Evolutionary conservation across 1,140 invertebrate genomes (phyloP), one percentile per base, ranked within the genome.

Genomic region (Heliothis virescens): DNA sequence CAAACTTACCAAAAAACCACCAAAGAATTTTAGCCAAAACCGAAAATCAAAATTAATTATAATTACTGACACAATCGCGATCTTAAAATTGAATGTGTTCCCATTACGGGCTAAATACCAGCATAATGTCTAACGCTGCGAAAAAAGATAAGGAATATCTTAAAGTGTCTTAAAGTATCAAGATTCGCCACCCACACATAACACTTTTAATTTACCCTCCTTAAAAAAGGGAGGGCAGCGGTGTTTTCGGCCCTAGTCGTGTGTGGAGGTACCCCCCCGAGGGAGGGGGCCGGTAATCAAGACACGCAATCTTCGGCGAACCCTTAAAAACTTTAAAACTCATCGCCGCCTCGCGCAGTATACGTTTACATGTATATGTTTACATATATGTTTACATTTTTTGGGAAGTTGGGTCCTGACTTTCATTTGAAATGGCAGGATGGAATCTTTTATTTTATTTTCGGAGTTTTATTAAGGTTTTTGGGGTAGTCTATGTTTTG

Each of bases 321-420:
- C 93, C 93, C 93, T 94, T 94, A 94, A 94, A 94, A 94, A 94
- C 91, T 94, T 94, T 94, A 94, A 94, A 94, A 94, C 93, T 94
- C 93, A 93, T 93, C 91, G 91, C 89, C 91, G 88, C 91, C 87
- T 87, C 80, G 82, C 85, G 71, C 71, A 59, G 48, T 82, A 81
- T 80, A 80, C 81, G 74, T 77, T 60, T 50, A 67, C 50, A 62
- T 47, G 48, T 76, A 26, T 52, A 48, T 76, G 16, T 76, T 48
- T 75, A 57, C n/a, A 21, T 55, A 15, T 29, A 29, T 71, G 67
- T 52, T 71, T 71, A 13, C 2, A 15, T 71, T 71, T 71, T 69
- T 71, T 53, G 48, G 67, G 26, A 34, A 57, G 29, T 55, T 26
- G n/a, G 26, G 12, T 18, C n/a, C 0, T 12, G 65, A 63, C 34